phyloP scores from a whole-genome alignment of 2,113 vertebrate genomes.

The Haemorhous mexicanus region DNA sequence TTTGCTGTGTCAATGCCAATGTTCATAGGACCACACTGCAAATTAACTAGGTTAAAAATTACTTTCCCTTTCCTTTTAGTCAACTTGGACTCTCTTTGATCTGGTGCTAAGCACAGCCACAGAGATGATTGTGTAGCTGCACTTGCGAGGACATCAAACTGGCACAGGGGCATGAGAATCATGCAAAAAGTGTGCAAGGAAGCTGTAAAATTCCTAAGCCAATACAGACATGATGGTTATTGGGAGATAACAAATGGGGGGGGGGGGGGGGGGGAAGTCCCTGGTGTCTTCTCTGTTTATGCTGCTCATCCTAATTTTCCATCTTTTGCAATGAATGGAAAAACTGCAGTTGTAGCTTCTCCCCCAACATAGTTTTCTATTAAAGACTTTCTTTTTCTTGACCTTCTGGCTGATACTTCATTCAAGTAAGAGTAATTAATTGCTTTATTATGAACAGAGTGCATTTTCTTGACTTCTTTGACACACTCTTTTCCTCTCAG shows the following conservation, averaged over 20 bases:
- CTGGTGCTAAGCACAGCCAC: not conserved
- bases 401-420: not conserved
- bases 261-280: accelerated
- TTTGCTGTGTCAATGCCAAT: not conserved
- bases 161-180: not conserved
- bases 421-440: not conserved
- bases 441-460: not conserved
- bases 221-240: accelerated
- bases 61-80: not conserved
- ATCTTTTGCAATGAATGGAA: not conserved
- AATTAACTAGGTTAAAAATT: not conserved
- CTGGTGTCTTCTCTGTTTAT: not conserved
- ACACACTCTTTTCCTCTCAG: not conserved
- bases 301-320: not conserved
- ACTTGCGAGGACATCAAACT: not conserved
- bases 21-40: not conserved
- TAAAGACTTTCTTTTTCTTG: not conserved
- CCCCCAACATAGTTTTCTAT: not conserved
- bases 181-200: not conserved
- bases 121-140: not conserved
- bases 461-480: not conserved
- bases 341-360: not conserved
- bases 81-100: not conserved
- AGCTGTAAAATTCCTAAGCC: not conserved
- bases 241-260: not conserved